Conservation (phyloP, 1,140 invertebrate genomes). For the Formica exsecta region DNA sequence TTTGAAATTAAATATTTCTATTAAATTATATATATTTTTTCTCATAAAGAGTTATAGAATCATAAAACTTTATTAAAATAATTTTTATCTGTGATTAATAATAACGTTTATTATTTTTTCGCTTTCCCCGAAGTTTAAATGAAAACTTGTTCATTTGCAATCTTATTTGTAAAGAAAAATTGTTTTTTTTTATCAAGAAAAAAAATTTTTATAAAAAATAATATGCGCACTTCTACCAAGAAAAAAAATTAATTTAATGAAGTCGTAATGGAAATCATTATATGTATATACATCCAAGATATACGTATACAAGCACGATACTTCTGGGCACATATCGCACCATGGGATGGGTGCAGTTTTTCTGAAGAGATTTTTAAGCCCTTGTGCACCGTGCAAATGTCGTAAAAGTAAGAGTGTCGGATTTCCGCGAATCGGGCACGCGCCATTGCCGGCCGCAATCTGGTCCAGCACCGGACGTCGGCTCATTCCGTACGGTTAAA, state of each 20-base stretch:
- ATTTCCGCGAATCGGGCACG: conserved; percentile 70
- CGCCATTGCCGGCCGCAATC: conserved; percentile 56
- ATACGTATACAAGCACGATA: not conserved
- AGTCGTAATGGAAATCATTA: not conserved
- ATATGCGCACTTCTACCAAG: too few species aligned
- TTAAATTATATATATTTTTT: not conserved
- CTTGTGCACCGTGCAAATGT: conserved; percentile 60
- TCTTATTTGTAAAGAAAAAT: not conserved
- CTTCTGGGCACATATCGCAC: not conserved
- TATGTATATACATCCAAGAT: not conserved
- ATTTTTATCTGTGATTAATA: conserved; percentile 7
- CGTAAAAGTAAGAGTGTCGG: conserved; percentile 76
- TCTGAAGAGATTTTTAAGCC: conserved; percentile 54
- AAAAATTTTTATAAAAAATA: not conserved
- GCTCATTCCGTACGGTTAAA: conserved; percentile 68
- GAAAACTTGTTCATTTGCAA: too few species aligned
- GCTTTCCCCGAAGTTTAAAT: too few species aligned
- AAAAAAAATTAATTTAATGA: not conserved
- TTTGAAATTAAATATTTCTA: conserved; percentile 4
- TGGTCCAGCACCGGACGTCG: conserved; percentile 62
- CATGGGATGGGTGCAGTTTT: conserved; percentile 43
- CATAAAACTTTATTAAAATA: not conserved
- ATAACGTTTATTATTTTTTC: not conserved
- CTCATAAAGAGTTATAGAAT: not conserved
- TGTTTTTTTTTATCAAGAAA: not conserved